These are phyloP conservation scores for Gymnosoma rotundatum DNA, from an alignment of 2,888 invertebrate genomes.

Conservation along the genomic window DNA sequence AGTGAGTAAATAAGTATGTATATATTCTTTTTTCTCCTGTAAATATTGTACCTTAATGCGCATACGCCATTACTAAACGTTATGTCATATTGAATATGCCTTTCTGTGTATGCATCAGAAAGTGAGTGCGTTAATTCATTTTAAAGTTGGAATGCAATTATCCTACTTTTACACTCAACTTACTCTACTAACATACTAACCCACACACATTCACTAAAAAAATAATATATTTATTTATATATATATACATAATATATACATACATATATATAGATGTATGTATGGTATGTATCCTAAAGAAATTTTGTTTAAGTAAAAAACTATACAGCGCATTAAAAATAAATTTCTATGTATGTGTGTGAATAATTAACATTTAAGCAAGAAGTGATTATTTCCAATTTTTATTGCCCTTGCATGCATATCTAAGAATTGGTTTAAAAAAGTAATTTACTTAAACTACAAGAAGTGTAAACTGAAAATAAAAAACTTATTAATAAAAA, in stretches of 20 bases:
- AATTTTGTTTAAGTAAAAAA: too few relatives aligned
- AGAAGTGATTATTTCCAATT: too few relatives aligned
- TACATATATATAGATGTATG: too few relatives aligned
- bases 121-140: constrained; percentile 32
- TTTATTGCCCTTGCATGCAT: too few relatives aligned
- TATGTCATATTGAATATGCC: constrained; percentile 28
- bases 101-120: neutral
- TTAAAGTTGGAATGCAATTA: constrained; percentile 54
- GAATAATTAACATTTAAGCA: too few relatives aligned
- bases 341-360: too few relatives aligned
- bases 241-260: neutral
- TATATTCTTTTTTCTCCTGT: neutral
- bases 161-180: constrained; percentile 63
- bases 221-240: neutral
- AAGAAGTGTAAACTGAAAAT: too few relatives aligned
- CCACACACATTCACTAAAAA: constrained; percentile 62
- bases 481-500: too few relatives aligned
- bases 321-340: too few relatives aligned
- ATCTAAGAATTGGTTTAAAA: too few relatives aligned
- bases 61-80: constrained; percentile 62
- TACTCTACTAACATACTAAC: constrained; percentile 74
- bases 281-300: too few relatives aligned
- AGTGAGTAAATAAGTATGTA: constrained; percentile 36
- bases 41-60: constrained; percentile 55
- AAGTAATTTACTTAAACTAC: too few relatives aligned